Conservation (phyloP, 2,888 invertebrate genomes). For the Drosophila kambysellisi region DNA sequence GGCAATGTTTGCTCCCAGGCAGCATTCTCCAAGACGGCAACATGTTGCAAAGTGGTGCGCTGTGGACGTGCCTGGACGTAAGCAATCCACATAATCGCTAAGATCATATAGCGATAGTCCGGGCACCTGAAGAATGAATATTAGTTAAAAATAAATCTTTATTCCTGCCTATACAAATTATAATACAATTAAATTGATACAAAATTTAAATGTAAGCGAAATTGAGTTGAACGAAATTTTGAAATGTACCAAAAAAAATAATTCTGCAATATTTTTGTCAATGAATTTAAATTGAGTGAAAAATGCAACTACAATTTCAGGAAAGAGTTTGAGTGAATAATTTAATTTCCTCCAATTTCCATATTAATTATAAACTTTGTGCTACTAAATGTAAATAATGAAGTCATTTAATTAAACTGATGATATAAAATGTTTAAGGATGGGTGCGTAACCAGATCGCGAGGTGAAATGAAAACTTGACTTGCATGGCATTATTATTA, state of each 20-base stretch:
- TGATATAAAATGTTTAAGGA: neutral
- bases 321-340: neutral
- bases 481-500: slow-evolving; percentile 43
- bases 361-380: neutral
- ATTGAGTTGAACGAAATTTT: too few relatives aligned
- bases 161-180: neutral
- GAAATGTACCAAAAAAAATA: neutral
- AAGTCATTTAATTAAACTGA: neutral
- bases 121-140: slow-evolving; percentile 53
- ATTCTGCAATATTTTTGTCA: neutral
- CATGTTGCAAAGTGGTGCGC: slow-evolving; percentile 85
- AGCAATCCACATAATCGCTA: slow-evolving; percentile 15
- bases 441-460: slow-evolving; percentile 35
- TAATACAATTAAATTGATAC: neutral
- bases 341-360: neutral
- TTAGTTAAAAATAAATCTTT: neutral
- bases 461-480: slow-evolving; percentile 16
- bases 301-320: neutral
- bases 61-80: slow-evolving; percentile 54
- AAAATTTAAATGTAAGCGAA: neutral
- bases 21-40: slow-evolving; percentile 87
- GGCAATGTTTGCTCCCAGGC: slow-evolving; percentile 87
- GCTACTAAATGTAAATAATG: neutral
- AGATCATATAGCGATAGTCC: slow-evolving; percentile 24
- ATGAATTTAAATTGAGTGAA: neutral